Evolutionary conservation across 2,113 vertebrate genomes (phyloP).

Genomic region (Cebus imitator): DNA sequence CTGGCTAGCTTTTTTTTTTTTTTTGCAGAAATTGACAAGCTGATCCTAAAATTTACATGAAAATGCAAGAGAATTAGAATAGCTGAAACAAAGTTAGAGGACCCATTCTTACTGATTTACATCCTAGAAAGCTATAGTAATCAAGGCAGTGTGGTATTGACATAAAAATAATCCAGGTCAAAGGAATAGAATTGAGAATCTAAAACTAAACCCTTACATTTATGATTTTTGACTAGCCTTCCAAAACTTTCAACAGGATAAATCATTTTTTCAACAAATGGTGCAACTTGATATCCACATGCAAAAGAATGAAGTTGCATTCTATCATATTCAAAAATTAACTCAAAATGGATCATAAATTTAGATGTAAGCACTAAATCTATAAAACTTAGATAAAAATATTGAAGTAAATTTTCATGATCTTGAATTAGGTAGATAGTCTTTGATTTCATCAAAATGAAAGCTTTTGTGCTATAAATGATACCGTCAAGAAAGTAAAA

Average conservation of each 20-base stretch:
- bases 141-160: neutral
- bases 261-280: neutral
- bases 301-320: neutral
- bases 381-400: constrained; percentile 5
- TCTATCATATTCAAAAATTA: neutral
- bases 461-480: neutral
- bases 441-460: neutral
- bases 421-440: neutral
- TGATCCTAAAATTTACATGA: neutral
- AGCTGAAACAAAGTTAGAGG: neutral
- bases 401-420: neutral
- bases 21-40: neutral
- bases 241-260: neutral
- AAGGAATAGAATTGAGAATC: neutral
- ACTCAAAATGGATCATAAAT: neutral
- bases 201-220: neutral
- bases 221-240: neutral
- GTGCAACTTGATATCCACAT: neutral
- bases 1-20: neutral
- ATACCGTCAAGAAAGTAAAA: neutral
- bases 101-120: neutral
- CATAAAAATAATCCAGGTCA: neutral
- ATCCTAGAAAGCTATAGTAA: neutral
- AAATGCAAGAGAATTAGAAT: neutral
- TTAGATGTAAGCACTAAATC: neutral